Conservation (phyloP, 2,797 vertebrate genomes). For the Nannoperca obscura region DNA sequence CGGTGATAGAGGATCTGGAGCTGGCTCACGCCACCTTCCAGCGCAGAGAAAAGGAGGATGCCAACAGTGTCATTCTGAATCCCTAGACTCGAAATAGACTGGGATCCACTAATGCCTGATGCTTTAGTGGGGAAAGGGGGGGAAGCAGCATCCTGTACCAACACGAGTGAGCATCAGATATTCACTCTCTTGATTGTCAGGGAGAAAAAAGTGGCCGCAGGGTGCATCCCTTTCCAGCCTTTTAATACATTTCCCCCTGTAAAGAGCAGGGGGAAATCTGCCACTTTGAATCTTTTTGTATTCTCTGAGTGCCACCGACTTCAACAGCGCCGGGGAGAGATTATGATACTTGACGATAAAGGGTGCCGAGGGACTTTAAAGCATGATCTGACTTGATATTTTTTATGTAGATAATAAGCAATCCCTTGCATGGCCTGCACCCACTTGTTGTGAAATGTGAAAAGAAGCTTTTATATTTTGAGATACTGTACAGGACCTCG, state of each 20-base stretch:
- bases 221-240: conserved; percentile 41
- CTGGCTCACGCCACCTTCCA: conserved; percentile 86
- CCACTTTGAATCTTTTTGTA: conserved; percentile 63
- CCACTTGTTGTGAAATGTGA: conserved; percentile 74
- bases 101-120: conserved; percentile 34
- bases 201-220: conserved; percentile 28
- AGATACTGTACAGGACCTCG: conserved; percentile 67
- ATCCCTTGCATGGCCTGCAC: conserved; percentile 74
- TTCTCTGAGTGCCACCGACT: conserved; percentile 67
- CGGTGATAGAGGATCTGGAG: conserved; percentile 88
- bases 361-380: conserved; percentile 38
- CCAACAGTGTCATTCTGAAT: conserved; percentile 67
- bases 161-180: conserved; percentile 34
- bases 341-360: conserved; percentile 58
- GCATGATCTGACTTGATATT: conserved; percentile 60
- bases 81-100: conserved; percentile 65
- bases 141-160: conserved; percentile 12
- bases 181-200: conserved; percentile 27
- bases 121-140: background rate
- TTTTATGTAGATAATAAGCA: conserved; percentile 70
- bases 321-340: conserved; percentile 44
- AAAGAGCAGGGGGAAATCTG: conserved; percentile 43
- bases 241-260: conserved; percentile 38
- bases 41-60: conserved; percentile 79
- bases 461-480: conserved; percentile 76